These are phyloP conservation scores for Pelodiscus sinensis DNA, from an alignment of 2,113 vertebrate genomes.

Conservation along the genomic window DNA sequence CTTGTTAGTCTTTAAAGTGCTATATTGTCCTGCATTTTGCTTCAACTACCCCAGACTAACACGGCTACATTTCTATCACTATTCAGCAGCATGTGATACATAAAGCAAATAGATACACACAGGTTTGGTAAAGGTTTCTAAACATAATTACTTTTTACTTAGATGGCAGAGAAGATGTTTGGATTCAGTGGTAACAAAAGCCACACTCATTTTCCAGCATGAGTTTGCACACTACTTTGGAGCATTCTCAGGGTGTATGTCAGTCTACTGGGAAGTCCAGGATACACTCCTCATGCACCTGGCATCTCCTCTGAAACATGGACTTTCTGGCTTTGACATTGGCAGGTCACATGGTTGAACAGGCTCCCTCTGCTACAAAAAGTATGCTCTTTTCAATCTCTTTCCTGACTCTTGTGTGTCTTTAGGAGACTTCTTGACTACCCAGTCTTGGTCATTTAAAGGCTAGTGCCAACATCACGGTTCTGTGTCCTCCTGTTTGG, in stretches of 20 bases:
- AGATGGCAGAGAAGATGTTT: not conserved
- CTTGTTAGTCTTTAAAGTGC: too few relatives aligned
- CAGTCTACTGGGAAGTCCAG: not conserved
- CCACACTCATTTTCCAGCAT: not conserved
- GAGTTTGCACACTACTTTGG: not conserved
- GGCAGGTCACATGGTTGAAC: not conserved
- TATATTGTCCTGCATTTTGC: too few relatives aligned
- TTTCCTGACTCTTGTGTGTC: not conserved
- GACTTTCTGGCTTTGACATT: not conserved
- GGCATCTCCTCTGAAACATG: not conserved
- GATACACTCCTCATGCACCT: not conserved
- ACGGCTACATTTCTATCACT: too few relatives aligned
- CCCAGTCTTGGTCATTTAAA: not conserved
- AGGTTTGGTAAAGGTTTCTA: not conserved
- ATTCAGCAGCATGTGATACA: not conserved
- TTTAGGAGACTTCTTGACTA: not conserved
- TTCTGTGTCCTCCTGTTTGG: not conserved
- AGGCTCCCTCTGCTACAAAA: not conserved
- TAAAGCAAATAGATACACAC: not conserved
- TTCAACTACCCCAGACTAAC: too few relatives aligned
- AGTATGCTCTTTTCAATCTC: too few relatives aligned
- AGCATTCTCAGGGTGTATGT: too few relatives aligned
- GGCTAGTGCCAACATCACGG: not conserved
- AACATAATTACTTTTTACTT: not conserved
- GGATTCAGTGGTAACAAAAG: not conserved